These are phyloP conservation scores for Nestor notabilis DNA, from an alignment of 2,113 vertebrate species.

Conservation along the genomic window DNA sequence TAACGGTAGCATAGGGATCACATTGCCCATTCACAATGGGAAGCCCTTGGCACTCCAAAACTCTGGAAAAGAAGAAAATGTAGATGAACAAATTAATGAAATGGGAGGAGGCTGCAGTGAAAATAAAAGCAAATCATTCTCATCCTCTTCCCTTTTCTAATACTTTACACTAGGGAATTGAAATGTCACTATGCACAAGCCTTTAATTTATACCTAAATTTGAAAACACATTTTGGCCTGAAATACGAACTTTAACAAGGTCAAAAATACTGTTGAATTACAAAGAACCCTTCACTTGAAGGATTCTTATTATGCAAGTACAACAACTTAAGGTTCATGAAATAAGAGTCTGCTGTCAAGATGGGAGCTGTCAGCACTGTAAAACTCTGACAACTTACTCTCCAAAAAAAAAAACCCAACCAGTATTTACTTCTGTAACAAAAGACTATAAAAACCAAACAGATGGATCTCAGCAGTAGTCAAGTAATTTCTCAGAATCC, in stretches of 20 bases:
- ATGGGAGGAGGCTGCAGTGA: neutral
- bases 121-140: neutral
- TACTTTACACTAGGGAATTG: neutral
- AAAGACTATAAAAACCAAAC: neutral
- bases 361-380: constrained; percentile 26
- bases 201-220: neutral
- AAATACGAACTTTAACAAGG: neutral
- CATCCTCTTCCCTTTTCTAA: neutral
- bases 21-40: constrained; percentile 97
- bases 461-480: neutral
- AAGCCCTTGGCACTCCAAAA: constrained; percentile 94
- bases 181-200: neutral
- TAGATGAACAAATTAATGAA: neutral
- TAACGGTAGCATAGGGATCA: constrained; percentile 94
- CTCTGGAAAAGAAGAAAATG: constrained; percentile 71
- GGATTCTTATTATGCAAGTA: neutral
- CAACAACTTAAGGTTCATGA: neutral
- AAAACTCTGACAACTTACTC: constrained; percentile 23
- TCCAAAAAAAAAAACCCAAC: neutral
- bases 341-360: constrained; percentile 12
- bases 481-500: neutral
- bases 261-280: neutral
- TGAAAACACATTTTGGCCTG: neutral
- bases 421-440: constrained; percentile 13
- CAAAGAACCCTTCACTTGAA: neutral